Base-by-base conservation (phyloP, 2,888 invertebrate genomes). In the Epirrhoe tristata region DNA sequence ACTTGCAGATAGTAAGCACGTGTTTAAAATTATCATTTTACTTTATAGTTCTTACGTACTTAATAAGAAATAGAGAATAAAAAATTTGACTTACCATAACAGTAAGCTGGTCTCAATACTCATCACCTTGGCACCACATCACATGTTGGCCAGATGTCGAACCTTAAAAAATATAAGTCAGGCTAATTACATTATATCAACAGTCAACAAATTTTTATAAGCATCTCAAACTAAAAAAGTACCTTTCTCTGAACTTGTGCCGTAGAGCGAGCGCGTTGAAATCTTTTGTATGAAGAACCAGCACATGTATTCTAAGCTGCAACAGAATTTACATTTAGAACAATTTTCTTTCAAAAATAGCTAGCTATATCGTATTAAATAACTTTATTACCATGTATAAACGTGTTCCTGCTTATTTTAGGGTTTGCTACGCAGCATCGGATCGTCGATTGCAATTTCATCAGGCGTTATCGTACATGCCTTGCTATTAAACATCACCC, bases 401-500 rank as follows among this genome's bases (percentile, higher is more conserved):
- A 16, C 2, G 3, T 10, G n/a, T 12, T 16, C 48, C 6, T 16
- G 48, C 2, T 16, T 16, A 7, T 88, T 89, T 59, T 79, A 92
- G 91, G 78, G 77, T 14, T 69, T 75, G 24, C 60, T 77, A 6
- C 71, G 72, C 6, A 80, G 78, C 61, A 59, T 86, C 7, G 57
- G 88, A 8, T 81, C 83, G 12, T 81, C 86, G 7, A 70, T 88
- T 3, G 85, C 89, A 6, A 70, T 91, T 48, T 82, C 85, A 24
- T 83, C 85, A 46, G 86, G 87, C 6, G 70, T 90, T 14, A 73
- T 88, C 7, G 84, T 78, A 1, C 83, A 89, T 48, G 83, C 83
- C 6, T 67, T 91, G 48, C 76, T 90, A 1, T 72, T 91, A 0
- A 90, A 81, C 68, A 82, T 91, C 24, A 90, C 89, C 2, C 88